phyloP scores from a whole-genome alignment of 2,888 invertebrate species.

The Aproaerema taeniolella region DNA sequence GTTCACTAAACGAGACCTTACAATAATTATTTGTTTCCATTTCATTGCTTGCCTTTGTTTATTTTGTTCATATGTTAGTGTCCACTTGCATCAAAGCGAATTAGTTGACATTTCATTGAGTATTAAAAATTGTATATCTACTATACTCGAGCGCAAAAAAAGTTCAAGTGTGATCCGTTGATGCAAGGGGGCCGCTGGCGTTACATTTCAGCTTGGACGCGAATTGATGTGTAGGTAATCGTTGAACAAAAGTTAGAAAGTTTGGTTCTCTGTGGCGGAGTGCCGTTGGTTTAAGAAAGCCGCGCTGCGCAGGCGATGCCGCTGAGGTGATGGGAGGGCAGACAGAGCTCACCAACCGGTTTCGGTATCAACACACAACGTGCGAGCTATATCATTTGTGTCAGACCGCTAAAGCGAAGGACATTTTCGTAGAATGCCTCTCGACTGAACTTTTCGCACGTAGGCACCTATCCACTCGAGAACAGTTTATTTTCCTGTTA shows the following conservation, averaged over 20 bases:
- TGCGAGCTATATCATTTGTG: conserved; percentile 29
- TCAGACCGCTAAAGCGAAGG: conserved; percentile 47
- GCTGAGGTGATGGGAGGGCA: conserved; percentile 55
- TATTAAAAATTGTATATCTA: neutral
- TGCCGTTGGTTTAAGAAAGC: neutral
- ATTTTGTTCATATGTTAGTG: neutral
- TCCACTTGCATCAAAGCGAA: neutral
- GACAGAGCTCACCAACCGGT: conserved; percentile 58
- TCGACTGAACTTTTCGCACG: conserved; percentile 7
- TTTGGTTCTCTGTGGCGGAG: neutral
- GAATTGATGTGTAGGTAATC: neutral
- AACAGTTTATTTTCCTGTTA: too few relatives aligned
- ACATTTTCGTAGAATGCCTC: conserved; percentile 37
- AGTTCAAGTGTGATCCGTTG: too few relatives aligned
- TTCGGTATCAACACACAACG: conserved; percentile 33
- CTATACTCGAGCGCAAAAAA: neutral
- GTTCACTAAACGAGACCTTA: conserved; percentile 1
- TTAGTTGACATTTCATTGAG: neutral
- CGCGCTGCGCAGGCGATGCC: conserved; percentile 25
- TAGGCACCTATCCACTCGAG: too few relatives aligned
- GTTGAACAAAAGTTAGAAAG: neutral
- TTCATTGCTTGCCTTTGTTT: conserved; percentile 1
- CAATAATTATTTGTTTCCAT: neutral
- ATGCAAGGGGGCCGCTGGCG: neutral
- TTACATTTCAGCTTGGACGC: neutral